A percentile compares a stretch with the other conserved stretches of the same genome.
Conservation (phyloP, 2,888 invertebrate species). For the Metellina segmentata region DNA sequence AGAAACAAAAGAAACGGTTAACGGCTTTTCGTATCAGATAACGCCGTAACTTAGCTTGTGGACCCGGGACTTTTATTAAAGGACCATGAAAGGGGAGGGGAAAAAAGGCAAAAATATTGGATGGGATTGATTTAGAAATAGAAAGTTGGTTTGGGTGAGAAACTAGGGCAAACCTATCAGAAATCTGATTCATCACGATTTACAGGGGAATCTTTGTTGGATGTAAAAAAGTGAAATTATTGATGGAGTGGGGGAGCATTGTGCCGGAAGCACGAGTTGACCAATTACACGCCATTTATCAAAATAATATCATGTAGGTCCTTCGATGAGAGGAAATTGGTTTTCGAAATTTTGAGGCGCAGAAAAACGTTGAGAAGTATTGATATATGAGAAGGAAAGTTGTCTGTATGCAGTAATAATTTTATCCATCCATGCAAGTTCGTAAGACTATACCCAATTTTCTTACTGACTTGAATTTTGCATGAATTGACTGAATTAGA, state of each 20-base stretch:
- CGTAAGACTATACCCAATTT: not conserved
- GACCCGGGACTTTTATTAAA: not conserved
- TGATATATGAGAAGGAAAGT: not conserved
- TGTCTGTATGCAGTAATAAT: not conserved
- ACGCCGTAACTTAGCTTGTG: not conserved
- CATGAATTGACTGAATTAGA: too few relatives aligned
- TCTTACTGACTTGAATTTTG: not conserved
- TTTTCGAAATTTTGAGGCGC: not conserved
- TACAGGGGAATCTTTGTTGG: not conserved
- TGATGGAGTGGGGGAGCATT: not conserved
- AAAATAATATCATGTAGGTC: not conserved
- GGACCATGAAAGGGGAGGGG: too few relatives aligned
- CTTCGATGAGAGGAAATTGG: not conserved
- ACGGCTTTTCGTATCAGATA: not conserved
- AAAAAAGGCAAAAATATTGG: not conserved
- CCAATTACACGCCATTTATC: conserved; percentile 8
- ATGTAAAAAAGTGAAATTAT: not conserved
- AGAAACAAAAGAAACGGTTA: not conserved
- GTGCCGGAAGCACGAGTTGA: not conserved
- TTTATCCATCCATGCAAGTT: not conserved
- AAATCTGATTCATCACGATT: not conserved
- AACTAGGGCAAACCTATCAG: conserved; percentile 2
- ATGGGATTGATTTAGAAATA: not conserved
- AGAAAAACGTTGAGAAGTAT: not conserved
- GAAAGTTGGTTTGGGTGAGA: not conserved